phyloP scores from a whole-genome alignment of 2,888 invertebrate species.

The Nomada hirtipes region DNA sequence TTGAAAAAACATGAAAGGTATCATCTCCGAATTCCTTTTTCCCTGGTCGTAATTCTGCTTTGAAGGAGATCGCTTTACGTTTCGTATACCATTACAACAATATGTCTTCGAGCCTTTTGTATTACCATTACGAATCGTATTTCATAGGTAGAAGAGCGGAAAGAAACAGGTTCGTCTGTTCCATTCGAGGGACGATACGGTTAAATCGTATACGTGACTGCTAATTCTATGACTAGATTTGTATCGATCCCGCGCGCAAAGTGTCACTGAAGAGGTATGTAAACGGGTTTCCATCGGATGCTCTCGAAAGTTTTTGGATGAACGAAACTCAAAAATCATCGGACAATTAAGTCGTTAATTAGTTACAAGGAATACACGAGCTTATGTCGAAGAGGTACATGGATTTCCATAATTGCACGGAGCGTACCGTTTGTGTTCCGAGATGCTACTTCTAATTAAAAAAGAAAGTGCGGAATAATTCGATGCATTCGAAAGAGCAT shows the following conservation, averaged over 20 bases:
- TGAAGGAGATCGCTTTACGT: constrained; percentile 17
- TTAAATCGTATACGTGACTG: constrained; percentile 4
- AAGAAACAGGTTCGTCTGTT: constrained; percentile 49
- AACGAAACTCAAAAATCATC: constrained; percentile 18
- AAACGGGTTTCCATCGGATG: constrained; percentile 37
- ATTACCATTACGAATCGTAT: constrained; percentile 38
- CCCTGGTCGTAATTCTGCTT: background rate
- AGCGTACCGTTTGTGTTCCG: constrained; percentile 22
- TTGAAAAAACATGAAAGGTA: no score
- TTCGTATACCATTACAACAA: background rate
- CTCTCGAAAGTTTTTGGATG: constrained; percentile 26
- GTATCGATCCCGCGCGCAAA: constrained; percentile 8
- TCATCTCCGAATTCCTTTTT: background rate
- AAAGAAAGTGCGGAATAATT: constrained; percentile 50
- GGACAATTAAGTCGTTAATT: constrained; percentile 47
- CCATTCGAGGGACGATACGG: constrained; percentile 23
- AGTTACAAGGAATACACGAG: constrained; percentile 34
- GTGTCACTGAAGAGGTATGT: constrained; percentile 21
- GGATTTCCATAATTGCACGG: constrained; percentile 53
- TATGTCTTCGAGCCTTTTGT: background rate
- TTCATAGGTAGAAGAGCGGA: constrained; percentile 54
- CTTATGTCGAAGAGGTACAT: constrained; percentile 30
- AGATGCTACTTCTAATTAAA: constrained; percentile 54
- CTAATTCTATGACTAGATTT: background rate
- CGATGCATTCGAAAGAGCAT: background rate